phyloP scores from a whole-genome alignment of 1,140 invertebrate species.

The Melitaea cinxia region DNA sequence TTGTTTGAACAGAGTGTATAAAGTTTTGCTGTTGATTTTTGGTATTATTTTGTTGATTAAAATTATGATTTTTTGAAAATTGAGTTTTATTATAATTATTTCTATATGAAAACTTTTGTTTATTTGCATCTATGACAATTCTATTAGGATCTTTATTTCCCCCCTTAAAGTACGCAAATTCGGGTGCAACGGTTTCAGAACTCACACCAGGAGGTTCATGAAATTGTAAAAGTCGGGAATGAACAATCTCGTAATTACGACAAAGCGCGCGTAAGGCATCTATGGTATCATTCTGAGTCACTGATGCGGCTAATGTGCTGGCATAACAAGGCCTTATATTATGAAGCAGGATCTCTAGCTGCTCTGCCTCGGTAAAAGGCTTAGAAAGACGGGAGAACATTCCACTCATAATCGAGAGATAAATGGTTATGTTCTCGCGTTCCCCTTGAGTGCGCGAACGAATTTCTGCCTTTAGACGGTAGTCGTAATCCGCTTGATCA shows the following conservation, averaged over 20 bases:
- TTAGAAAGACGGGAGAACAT: constrained; percentile 45
- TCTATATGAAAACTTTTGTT: constrained; percentile 11
- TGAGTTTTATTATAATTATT: not conserved
- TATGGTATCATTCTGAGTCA: constrained; percentile 21
- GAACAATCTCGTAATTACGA: constrained; percentile 39
- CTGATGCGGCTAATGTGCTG: constrained; percentile 31
- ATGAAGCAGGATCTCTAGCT: constrained; percentile 44
- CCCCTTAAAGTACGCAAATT: constrained; percentile 42
- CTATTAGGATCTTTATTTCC: no score
- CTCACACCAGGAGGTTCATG: constrained; percentile 34
- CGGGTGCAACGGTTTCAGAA: constrained; percentile 38
- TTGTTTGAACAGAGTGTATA: constrained; percentile 13
- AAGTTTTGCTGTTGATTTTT: not conserved
- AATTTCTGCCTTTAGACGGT: constrained; percentile 48
- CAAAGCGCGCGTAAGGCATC: constrained; percentile 29
- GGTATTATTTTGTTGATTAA: no score
- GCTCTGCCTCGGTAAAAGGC: constrained; percentile 29
- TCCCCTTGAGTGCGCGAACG: constrained; percentile 50
- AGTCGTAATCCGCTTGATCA: constrained; percentile 45
- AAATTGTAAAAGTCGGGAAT: constrained; percentile 33
- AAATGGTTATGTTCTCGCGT: constrained; percentile 47
- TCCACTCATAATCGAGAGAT: constrained; percentile 49
- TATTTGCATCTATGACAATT: no score
- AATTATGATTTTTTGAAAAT: no score
- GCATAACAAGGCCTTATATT: constrained; percentile 45